Conservation (phyloP, 2,797 vertebrate genomes). For the Parambassis ranga region DNA sequence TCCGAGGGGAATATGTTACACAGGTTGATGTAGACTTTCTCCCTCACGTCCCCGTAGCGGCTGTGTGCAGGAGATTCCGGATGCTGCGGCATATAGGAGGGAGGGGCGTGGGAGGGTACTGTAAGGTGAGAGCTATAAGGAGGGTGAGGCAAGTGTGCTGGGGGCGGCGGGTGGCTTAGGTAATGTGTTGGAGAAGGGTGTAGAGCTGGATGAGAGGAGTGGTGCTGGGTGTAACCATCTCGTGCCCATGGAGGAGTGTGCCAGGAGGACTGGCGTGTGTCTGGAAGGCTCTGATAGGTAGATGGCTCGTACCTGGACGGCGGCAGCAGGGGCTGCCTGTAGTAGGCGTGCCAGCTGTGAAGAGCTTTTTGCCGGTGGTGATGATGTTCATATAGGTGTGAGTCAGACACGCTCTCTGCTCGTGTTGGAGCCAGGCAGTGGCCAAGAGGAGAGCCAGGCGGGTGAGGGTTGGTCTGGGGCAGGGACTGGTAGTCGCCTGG, state of each 20-base stretch:
- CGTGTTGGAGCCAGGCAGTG: conserved; percentile 85
- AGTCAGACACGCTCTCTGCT: conserved; percentile 89
- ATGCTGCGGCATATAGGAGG: conserved; percentile 47
- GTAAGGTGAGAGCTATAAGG: conserved; percentile 49
- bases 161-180: conserved; percentile 50
- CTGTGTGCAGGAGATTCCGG: conserved; percentile 78
- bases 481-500: conserved; percentile 86
- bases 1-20: conserved; percentile 97
- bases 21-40: conserved; percentile 91
- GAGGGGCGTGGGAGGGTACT: conserved; percentile 28
- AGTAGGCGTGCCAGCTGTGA: conserved; percentile 88
- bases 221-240: conserved; percentile 59
- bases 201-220: conserved; percentile 65
- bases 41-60: conserved; percentile 84
- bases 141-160: conserved; percentile 47
- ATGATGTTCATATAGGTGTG: conserved; percentile 85
- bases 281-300: conserved; percentile 89
- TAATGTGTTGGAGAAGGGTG: conserved; percentile 62
- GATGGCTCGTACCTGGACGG: conserved; percentile 86
- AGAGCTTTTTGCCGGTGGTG: conserved; percentile 83
- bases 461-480: conserved; percentile 66
- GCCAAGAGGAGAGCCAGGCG: conserved; percentile 83
- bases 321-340: conserved; percentile 81
- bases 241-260: conserved; percentile 78
- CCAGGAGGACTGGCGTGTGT: conserved; percentile 88